These are phyloP conservation scores for Chrysomallon squamiferum DNA, from an alignment of 1,140 invertebrate genomes.

Conservation along the genomic window DNA sequence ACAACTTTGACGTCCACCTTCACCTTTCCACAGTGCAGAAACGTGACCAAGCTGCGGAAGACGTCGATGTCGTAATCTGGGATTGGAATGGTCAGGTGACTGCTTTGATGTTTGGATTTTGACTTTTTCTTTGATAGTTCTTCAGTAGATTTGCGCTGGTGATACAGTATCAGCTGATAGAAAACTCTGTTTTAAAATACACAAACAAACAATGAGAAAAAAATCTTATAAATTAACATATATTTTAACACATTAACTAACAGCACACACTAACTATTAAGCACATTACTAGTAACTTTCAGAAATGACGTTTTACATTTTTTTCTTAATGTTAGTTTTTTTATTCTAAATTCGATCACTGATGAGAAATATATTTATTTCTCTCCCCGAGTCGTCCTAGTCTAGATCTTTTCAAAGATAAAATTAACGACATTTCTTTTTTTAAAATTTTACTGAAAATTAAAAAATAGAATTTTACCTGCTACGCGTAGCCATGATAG, in stretches of 20 bases:
- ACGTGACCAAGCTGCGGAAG: constrained; percentile 26
- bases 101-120: constrained; percentile 6
- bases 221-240: not conserved
- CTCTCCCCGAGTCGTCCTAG: too few relatives aligned
- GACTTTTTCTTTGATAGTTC: constrained; percentile 11
- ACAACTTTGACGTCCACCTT: constrained; percentile 19
- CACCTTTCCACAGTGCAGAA: constrained; percentile 25
- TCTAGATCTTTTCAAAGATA: not conserved
- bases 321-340: not conserved
- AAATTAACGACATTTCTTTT: not conserved
- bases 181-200: constrained; percentile 19
- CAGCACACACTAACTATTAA: too few relatives aligned
- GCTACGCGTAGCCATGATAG: constrained; percentile 84
- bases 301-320: not conserved
- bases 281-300: not conserved
- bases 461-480: constrained; percentile 67
- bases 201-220: not conserved
- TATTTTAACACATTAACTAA: not conserved
- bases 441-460: not conserved
- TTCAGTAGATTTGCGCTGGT: not conserved
- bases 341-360: not conserved
- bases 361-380: not conserved
- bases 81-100: constrained; percentile 4
- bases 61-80: constrained; percentile 17
- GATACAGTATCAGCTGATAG: constrained; percentile 26